Evolutionary conservation across 1,140 invertebrate species (phyloP).

Genomic region (Phenacoccus solenopsis): DNA sequence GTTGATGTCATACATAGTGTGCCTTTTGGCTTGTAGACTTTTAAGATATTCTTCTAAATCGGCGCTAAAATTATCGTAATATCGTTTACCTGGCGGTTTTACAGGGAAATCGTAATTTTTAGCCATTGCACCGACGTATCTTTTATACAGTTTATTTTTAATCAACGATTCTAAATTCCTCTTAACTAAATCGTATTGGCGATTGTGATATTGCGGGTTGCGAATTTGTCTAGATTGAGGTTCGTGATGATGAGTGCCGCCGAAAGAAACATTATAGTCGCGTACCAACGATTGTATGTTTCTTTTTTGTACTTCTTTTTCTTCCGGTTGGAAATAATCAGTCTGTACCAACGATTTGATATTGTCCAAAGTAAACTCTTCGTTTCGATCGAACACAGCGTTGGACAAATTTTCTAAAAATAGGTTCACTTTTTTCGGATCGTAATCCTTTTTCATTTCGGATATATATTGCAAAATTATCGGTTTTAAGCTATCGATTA

Average conservation of each 20-base stretch:
- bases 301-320: background rate
- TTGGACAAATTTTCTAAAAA: constrained; percentile 20
- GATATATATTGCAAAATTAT: background rate
- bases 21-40: background rate
- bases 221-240: background rate
- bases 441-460: background rate
- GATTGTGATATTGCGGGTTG: background rate
- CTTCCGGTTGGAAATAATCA: constrained; percentile 21
- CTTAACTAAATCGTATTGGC: constrained; percentile 20
- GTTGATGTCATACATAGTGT: constrained; percentile 10
- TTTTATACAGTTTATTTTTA: constrained; percentile 20
- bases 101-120: constrained; percentile 22
- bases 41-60: constrained; percentile 20
- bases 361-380: constrained; percentile 14
- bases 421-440: constrained; percentile 20
- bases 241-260: background rate
- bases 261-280: constrained; percentile 5
- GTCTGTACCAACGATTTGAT: constrained; percentile 19
- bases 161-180: constrained; percentile 23
- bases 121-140: constrained; percentile 22
- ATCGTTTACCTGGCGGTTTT: constrained; percentile 20
- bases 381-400: constrained; percentile 19
- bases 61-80: constrained; percentile 14
- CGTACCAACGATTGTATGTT: constrained; percentile 16
- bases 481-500: background rate